A percentile compares a stretch with the other conserved stretches of the same genome.
phyloP scores from a whole-genome alignment of 2,888 invertebrate species.

The Liodrosophila aerea region DNA sequence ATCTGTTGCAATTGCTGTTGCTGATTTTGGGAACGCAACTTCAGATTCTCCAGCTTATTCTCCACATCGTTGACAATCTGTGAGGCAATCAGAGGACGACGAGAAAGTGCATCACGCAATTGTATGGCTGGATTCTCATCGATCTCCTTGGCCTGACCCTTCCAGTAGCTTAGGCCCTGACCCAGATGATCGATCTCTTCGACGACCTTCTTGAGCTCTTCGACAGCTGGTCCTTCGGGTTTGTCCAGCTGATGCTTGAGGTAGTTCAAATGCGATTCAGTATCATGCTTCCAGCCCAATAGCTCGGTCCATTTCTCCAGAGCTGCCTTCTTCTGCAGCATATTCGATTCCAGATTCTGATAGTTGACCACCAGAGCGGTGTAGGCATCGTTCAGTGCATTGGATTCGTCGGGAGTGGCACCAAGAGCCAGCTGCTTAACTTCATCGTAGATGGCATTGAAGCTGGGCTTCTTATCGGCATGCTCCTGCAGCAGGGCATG shows the following conservation, averaged over 20 bases:
- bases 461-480: constrained; percentile 90
- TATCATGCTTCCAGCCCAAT: constrained; percentile 91
- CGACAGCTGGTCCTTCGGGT: constrained; percentile 86
- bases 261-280: constrained; percentile 90
- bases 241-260: constrained; percentile 91
- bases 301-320: constrained; percentile 93
- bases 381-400: constrained; percentile 89
- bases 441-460: constrained; percentile 91
- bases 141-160: constrained; percentile 86
- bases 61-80: constrained; percentile 89
- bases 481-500: constrained; percentile 93
- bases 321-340: constrained; percentile 88
- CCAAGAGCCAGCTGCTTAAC: constrained; percentile 89
- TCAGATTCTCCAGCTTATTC: constrained; percentile 86
- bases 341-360: constrained; percentile 88
- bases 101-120: constrained; percentile 88
- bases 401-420: constrained; percentile 89
- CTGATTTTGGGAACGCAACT: constrained; percentile 87
- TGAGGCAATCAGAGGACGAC: constrained; percentile 88
- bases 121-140: constrained; percentile 87
- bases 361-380: constrained; percentile 90
- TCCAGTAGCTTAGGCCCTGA: constrained; percentile 88
- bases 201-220: constrained; percentile 87
- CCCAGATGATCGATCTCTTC: constrained; percentile 88
- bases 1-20: constrained; percentile 88